Conservation (phyloP, 2,797 vertebrate species). For the Ceyx erithaca region DNA sequence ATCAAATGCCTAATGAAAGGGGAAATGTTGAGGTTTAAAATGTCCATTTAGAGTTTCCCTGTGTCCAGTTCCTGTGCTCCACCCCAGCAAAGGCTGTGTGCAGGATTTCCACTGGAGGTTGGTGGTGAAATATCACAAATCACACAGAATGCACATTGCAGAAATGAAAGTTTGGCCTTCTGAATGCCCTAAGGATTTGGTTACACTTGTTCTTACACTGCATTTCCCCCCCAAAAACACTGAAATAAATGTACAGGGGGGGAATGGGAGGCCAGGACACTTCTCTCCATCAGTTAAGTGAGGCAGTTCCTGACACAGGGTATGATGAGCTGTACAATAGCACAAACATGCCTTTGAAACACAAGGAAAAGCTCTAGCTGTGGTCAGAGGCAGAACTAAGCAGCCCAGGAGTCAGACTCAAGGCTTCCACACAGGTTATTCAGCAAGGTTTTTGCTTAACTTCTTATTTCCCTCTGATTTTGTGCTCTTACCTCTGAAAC, state of each 20-base stretch:
- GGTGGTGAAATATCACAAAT: not conserved
- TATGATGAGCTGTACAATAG: not conserved
- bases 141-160: rapidly evolving
- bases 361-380: not conserved
- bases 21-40: not conserved
- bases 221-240: no score
- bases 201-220: not conserved
- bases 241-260: not conserved
- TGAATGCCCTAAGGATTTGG: not conserved
- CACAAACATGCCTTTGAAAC: not conserved
- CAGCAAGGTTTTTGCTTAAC: not conserved
- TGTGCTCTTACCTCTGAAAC: not conserved
- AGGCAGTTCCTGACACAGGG: not conserved
- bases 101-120: not conserved
- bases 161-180: not conserved
- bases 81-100: not conserved
- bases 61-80: not conserved
- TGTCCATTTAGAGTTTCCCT: not conserved
- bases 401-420: not conserved
- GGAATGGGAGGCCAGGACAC: not conserved
- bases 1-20: not conserved
- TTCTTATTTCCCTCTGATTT: not conserved
- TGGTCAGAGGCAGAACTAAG: not conserved
- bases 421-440: not conserved
- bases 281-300: not conserved